Conservation (phyloP, 2,888 invertebrate genomes). For the Dysmachus trigonus region DNA sequence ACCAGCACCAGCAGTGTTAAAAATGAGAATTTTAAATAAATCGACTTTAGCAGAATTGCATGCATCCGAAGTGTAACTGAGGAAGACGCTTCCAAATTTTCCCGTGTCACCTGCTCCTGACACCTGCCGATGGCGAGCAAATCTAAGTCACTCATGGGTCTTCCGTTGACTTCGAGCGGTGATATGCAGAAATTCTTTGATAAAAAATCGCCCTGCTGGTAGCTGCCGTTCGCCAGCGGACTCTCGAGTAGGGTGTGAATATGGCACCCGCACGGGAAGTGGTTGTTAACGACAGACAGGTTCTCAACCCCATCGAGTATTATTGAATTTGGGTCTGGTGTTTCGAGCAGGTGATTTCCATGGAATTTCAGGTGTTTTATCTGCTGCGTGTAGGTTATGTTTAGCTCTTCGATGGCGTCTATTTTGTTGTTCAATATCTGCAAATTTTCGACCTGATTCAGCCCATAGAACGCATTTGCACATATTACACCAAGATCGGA, state of each 20-base stretch:
- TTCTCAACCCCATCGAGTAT: conserved; percentile 77
- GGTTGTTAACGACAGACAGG: conserved; percentile 79
- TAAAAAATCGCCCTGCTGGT: conserved; percentile 71
- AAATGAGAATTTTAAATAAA: conserved; percentile 42
- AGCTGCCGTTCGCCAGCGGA: conserved; percentile 75
- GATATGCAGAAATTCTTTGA: conserved; percentile 86
- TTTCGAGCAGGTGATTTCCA: conserved; percentile 84
- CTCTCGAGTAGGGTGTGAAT: conserved; percentile 79
- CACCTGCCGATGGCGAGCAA: conserved; percentile 74
- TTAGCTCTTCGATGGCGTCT: conserved; percentile 80
- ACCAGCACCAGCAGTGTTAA: neutral
- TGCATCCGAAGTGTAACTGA: conserved; percentile 16
- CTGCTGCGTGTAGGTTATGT: conserved; percentile 75
- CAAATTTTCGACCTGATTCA: conserved; percentile 75
- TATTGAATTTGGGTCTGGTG: conserved; percentile 74
- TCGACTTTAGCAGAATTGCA: conserved; percentile 29
- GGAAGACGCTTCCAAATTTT: conserved; percentile 71
- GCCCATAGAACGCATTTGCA: conserved; percentile 79
- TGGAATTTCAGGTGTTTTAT: conserved; percentile 78
- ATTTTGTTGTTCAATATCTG: conserved; percentile 87
- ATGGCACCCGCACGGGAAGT: conserved; percentile 88
- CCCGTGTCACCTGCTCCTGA: conserved; percentile 73
- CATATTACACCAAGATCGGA: conserved; percentile 81
- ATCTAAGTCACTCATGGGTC: conserved; percentile 75
- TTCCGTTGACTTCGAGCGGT: conserved; percentile 82